Evolutionary conservation across 2,888 invertebrate genomes (phyloP).

Genomic region (Scrobipalpa costella): DNA sequence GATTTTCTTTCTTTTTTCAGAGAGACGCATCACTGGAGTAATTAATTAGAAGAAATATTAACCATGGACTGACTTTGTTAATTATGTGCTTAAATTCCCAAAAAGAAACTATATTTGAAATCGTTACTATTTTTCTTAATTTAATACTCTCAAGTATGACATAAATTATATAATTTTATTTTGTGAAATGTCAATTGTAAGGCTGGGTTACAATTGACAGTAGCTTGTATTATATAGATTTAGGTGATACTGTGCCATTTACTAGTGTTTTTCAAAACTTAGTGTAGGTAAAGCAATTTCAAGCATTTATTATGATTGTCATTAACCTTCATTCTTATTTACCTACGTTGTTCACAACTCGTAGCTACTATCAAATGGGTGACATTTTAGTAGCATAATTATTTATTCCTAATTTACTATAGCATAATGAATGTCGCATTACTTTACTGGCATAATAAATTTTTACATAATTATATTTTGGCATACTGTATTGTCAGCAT

Average conservation of each 20-base stretch:
- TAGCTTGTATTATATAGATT: constrained; percentile 57
- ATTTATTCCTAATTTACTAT: too few species aligned
- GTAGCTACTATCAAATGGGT: too few species aligned
- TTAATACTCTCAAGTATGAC: constrained; percentile 55
- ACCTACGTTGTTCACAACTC: too few species aligned
- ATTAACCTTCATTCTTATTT: not conserved
- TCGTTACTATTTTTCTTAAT: constrained; percentile 40
- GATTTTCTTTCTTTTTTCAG: constrained; percentile 55
- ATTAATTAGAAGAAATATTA: constrained; percentile 43
- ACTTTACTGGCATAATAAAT: too few species aligned
- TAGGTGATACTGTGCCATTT: constrained; percentile 65
- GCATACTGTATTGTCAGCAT: too few species aligned
- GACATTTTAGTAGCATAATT: too few species aligned
- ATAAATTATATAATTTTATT: constrained; percentile 28
- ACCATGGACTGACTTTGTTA: constrained; percentile 58
- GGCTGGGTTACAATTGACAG: constrained; percentile 76
- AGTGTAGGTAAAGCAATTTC: not conserved
- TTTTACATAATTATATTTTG: too few species aligned
- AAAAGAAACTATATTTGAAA: constrained; percentile 31
- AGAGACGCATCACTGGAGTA: constrained; percentile 57
- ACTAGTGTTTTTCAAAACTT: constrained; percentile 13
- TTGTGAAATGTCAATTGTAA: constrained; percentile 64
- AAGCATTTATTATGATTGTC: not conserved
- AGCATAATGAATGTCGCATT: too few species aligned
- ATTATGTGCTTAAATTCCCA: constrained; percentile 33